phyloP scores from a whole-genome alignment of 2,797 vertebrate genomes.

The Brachyrhaphis roseni region DNA sequence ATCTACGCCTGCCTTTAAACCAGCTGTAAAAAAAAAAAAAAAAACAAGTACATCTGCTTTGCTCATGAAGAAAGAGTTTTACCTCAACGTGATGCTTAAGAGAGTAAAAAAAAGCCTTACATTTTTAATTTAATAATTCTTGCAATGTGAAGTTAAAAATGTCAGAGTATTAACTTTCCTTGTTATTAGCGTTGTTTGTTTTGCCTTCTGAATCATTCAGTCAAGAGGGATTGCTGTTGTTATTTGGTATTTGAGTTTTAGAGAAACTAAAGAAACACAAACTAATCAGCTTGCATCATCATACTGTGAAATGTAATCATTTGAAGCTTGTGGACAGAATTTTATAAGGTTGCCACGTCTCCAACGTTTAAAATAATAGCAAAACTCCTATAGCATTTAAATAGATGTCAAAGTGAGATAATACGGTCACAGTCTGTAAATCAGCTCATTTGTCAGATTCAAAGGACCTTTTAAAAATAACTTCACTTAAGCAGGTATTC shows the following conservation, averaged over 20 bases:
- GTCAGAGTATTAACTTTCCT: background rate
- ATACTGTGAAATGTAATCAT: background rate
- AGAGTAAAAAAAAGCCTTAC: background rate
- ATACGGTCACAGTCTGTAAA: background rate
- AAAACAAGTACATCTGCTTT: constrained; percentile 30
- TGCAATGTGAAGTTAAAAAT: background rate
- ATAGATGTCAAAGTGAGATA: background rate
- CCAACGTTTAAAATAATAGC: background rate
- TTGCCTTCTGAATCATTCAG: background rate
- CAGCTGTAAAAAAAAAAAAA: constrained; percentile 54
- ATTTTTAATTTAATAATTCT: background rate
- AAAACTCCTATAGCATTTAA: background rate
- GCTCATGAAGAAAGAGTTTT: background rate
- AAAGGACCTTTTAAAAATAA: background rate
- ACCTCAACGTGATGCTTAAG: constrained; percentile 33
- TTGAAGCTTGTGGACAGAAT: background rate
- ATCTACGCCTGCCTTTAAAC: constrained; percentile 37
- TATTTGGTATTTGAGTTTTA: background rate
- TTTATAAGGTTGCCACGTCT: background rate
- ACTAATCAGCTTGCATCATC: background rate
- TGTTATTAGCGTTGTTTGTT: background rate
- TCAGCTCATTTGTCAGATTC: background rate
- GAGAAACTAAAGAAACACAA: background rate
- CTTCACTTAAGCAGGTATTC: background rate
- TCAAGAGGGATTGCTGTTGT: background rate